A percentile compares a stretch with the other conserved stretches of the same genome.
Evolutionary conservation across 2,113 vertebrate genomes (phyloP).

Genomic region (Climacteris rufus): DNA sequence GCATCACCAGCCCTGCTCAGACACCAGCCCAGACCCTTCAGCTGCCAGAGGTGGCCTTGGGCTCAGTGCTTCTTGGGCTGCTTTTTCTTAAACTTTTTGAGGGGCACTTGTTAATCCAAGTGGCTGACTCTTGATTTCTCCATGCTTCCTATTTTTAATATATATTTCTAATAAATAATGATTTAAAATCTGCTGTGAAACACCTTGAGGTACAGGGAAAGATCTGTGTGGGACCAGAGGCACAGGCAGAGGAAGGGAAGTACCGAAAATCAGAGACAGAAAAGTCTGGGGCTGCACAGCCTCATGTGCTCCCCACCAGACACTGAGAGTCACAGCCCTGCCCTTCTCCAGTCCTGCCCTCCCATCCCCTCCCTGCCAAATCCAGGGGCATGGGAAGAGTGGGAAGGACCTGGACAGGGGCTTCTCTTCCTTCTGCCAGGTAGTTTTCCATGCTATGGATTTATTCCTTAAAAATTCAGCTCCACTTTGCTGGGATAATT

Average conservation of each 20-base stretch:
- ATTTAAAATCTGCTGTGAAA: not conserved
- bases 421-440: not conserved
- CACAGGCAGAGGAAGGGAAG: not conserved
- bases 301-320: not conserved
- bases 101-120: not conserved
- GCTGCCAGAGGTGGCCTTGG: not conserved
- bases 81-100: not conserved
- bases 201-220: fast-evolving
- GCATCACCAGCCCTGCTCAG: not conserved
- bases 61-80: not conserved
- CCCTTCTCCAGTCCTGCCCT: no score
- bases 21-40: no score
- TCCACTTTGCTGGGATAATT: not conserved
- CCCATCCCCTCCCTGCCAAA: not conserved
- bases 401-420: not conserved
- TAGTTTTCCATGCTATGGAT: not conserved
- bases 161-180: not conserved
- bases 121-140: not conserved
- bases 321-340: not conserved
- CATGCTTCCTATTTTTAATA: fast-evolving
- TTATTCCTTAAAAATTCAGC: not conserved
- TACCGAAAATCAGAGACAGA: not conserved
- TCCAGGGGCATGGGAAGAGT: not conserved
- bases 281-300: fast-evolving
- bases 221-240: not conserved